phyloP scores from a whole-genome alignment of 2,113 vertebrate genomes.

The Corapipo altera region DNA sequence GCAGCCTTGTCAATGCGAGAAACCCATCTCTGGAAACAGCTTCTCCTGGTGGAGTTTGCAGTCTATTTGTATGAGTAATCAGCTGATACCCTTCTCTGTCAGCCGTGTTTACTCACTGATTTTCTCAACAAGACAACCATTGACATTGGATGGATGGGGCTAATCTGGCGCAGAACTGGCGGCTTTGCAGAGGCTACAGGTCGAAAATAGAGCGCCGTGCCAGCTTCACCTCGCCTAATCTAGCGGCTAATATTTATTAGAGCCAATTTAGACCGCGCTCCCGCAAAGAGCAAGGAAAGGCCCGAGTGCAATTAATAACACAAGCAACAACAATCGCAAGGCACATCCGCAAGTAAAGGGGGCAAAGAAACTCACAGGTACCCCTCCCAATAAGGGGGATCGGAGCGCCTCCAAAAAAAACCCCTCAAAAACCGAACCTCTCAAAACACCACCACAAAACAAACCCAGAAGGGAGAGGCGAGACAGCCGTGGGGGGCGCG shows the following conservation, averaged over 20 bases:
- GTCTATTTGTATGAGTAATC: constrained; percentile 99
- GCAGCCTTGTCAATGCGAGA: constrained; percentile 84
- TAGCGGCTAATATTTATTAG: constrained; percentile 99
- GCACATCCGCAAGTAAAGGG: constrained; percentile 37
- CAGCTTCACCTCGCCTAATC: constrained; percentile 97
- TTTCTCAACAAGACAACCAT: constrained; percentile 99
- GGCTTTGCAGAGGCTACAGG: constrained; percentile 93
- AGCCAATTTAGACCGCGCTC: constrained; percentile 89
- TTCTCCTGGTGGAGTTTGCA: constrained; percentile 91
- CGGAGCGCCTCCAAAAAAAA: not conserved
- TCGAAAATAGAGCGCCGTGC: constrained; percentile 88
- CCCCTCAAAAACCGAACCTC: not conserved
- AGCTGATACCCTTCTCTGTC: constrained; percentile 93
- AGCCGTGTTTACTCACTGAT: constrained; percentile 99
- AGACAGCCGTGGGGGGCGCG: not conserved
- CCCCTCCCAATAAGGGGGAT: not conserved
- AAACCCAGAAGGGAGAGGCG: not conserved
- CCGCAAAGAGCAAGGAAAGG: constrained; percentile 77
- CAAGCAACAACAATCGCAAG: constrained; percentile 63
- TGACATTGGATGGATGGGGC: constrained; percentile 99
- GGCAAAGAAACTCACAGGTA: not conserved
- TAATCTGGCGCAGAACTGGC: constrained; percentile 96
- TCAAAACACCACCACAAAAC: not conserved
- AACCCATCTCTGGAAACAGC: constrained; percentile 88
- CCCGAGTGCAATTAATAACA: constrained; percentile 81